A percentile compares a stretch with the other conserved stretches of the same genome.
Conservation (phyloP, 2,888 invertebrate species). For the Ophion obscuratus region DNA sequence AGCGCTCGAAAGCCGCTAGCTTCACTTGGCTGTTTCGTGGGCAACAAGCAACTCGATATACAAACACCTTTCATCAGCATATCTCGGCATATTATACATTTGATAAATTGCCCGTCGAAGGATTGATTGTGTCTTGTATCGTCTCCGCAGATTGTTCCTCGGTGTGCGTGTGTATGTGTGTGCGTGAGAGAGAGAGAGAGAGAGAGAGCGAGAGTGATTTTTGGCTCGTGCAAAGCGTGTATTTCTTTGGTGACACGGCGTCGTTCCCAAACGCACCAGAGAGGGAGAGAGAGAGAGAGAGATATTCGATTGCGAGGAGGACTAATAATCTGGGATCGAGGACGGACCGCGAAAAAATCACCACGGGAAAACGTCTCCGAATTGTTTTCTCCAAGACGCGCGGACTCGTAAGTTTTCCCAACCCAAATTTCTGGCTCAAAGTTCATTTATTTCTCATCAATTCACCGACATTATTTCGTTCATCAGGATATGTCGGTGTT, state of each 20-base stretch:
- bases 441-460: neutral
- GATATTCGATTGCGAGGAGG: neutral
- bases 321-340: constrained; percentile 13
- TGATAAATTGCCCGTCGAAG: constrained; percentile 1
- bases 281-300: neutral
- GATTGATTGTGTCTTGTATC: constrained; percentile 10
- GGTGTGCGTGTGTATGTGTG: neutral
- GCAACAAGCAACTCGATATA: constrained; percentile 59
- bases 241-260: constrained; percentile 49
- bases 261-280: constrained; percentile 13
- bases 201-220: constrained; percentile 31
- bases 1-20: constrained; percentile 55
- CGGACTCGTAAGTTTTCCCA: constrained; percentile 33
- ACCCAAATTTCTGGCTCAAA: neutral
- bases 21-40: constrained; percentile 62
- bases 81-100: constrained; percentile 42
- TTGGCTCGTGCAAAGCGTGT: constrained; percentile 39
- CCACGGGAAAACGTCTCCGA: neutral
- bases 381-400: neutral
- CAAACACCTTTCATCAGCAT: constrained; percentile 59
- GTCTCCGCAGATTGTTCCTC: neutral
- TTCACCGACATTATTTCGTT: neutral
- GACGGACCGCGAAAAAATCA: constrained; percentile 6
- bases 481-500: constrained; percentile 27
- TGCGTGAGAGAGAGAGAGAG: constrained; percentile 9